Evolutionary conservation across 2,888 invertebrate species (phyloP), one percentile per base, ranked within the genome.

Genomic region (Galeopsomyia nigrocyanea): DNA sequence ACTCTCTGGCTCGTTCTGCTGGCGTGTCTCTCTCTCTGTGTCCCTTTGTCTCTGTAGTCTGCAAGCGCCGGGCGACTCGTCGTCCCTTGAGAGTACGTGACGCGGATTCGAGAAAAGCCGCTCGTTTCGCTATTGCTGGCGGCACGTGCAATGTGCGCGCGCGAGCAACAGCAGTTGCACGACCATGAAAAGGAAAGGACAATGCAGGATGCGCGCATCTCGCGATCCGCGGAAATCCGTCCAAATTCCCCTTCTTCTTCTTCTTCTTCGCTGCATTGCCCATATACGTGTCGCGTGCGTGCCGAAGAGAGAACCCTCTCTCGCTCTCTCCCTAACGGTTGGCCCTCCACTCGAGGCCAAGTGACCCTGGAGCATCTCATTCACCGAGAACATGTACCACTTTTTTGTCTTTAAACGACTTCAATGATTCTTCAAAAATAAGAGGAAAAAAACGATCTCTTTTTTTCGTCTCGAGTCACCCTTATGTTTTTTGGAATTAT

Each of bases 271-370:
- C 55, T 55, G 13, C 21, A 1, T 21, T 0, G 6, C 3, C 13
- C 22, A 22, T 22, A 21, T 22, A 21, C 14, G 21, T 21, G 7
- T 3, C 22, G 26, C 21, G 62, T 10, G 39, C 50, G 26, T 3
- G 31, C 26, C 26, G 22, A 49, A 31, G 31, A 39, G 39, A 39
- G 13, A 39, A 7, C 39, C 10, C 39, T 39, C 39, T n/a, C n/a
- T n/a, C n/a, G n/a, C n/a, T n/a, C 39, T 5, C n/a, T 61, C 61
- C 17, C 31, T n/a, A 22, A 31, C 50, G 62, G 50, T 50, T 62
- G 50, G 49, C 61, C 26, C 26, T 2, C 26, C 49, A 61, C 61
- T 61, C 61, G 61, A 61, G 22, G 26, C 61, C 61, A 22, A 61
- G 61, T 57, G 56, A 57, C 56, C 56, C 56, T 57, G 17, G 31